Evolutionary conservation across 2,797 vertebrate genomes (phyloP).

Genomic region (Iguana delicatissima): DNA sequence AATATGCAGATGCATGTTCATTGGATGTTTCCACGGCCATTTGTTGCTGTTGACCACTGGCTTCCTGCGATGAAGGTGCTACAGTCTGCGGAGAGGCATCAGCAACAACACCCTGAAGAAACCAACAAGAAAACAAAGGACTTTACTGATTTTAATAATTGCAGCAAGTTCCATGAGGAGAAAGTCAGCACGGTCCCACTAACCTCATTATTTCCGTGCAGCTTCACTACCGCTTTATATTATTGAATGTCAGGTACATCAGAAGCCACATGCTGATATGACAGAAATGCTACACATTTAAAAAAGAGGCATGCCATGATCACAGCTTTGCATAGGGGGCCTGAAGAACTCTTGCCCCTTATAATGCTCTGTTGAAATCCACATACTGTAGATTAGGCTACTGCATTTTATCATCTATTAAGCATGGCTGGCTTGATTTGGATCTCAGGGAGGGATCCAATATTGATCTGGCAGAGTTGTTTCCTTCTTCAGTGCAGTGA

Average conservation of each 20-base stretch:
- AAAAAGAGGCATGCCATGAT: conserved; percentile 21
- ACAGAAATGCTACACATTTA: conserved; percentile 42
- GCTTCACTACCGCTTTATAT: not conserved
- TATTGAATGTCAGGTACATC: not conserved
- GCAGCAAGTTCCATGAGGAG: not conserved
- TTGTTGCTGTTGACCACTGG: conserved; percentile 94
- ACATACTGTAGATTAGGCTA: not conserved
- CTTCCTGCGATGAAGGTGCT: conserved; percentile 95
- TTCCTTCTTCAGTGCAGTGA: conserved; percentile 4
- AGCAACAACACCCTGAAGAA: conserved; percentile 91
- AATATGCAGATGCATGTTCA: conserved; percentile 93
- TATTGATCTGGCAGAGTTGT: not conserved
- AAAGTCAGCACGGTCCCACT: conserved; percentile 42
- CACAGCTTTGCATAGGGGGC: conserved; percentile 18
- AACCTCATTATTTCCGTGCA: conserved; percentile 33
- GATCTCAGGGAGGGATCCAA: conserved; percentile 7
- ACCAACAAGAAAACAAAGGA: conserved; percentile 67
- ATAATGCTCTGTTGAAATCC: conserved; percentile 16
- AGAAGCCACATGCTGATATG: conserved; percentile 48
- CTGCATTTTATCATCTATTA: not conserved
- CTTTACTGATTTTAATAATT: conserved; percentile 59
- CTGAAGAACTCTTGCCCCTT: not conserved
- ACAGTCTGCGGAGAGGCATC: conserved; percentile 94
- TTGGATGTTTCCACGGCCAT: conserved; percentile 92
- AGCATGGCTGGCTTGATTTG: conserved; percentile 5